phyloP scores from a whole-genome alignment of 1,140 invertebrate genomes.

The Apis florea region DNA sequence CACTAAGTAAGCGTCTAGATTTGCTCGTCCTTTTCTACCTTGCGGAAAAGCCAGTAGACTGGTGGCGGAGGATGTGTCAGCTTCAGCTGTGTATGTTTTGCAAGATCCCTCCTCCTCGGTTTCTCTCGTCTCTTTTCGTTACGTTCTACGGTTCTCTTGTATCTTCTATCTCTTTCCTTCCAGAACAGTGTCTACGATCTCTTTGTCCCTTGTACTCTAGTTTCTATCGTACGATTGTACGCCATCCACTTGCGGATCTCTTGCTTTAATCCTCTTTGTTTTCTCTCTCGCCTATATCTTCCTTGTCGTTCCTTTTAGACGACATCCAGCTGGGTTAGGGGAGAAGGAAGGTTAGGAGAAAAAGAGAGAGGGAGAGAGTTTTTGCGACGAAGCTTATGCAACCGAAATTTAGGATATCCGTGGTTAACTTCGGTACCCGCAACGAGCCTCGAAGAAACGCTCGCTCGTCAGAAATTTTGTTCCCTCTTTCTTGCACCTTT shows the following conservation, averaged over 20 bases:
- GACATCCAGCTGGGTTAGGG: slow-evolving; percentile 9
- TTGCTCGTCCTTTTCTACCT: slow-evolving; percentile 60
- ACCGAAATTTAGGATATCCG: slow-evolving; percentile 58
- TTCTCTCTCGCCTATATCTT: neutral
- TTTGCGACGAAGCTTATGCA: slow-evolving; percentile 52
- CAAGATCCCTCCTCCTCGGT: slow-evolving; percentile 55
- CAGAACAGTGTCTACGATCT: slow-evolving; percentile 9
- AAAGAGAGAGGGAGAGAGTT: slow-evolving; percentile 1
- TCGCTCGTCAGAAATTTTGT: slow-evolving; percentile 25
- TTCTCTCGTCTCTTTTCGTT: slow-evolving; percentile 54
- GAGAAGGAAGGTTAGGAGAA: neutral
- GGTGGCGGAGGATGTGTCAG: slow-evolving; percentile 65
- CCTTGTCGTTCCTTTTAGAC: slow-evolving; percentile 13
- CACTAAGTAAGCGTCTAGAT: slow-evolving; percentile 73
- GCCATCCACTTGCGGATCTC: slow-evolving; percentile 54
- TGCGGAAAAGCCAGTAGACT: slow-evolving; percentile 64
- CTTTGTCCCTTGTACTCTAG: slow-evolving; percentile 45
- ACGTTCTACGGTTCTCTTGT: neutral
- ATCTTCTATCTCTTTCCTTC: neutral
- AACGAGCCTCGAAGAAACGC: slow-evolving; percentile 29
- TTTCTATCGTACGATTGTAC: slow-evolving; percentile 42
- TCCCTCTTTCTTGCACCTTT: neutral
- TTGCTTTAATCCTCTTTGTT: slow-evolving; percentile 40
- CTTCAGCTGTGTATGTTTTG: slow-evolving; percentile 66
- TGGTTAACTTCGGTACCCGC: slow-evolving; percentile 52